phyloP scores from a whole-genome alignment of 2,113 vertebrate genomes.

The Cyphomyrus plagiostoma region DNA sequence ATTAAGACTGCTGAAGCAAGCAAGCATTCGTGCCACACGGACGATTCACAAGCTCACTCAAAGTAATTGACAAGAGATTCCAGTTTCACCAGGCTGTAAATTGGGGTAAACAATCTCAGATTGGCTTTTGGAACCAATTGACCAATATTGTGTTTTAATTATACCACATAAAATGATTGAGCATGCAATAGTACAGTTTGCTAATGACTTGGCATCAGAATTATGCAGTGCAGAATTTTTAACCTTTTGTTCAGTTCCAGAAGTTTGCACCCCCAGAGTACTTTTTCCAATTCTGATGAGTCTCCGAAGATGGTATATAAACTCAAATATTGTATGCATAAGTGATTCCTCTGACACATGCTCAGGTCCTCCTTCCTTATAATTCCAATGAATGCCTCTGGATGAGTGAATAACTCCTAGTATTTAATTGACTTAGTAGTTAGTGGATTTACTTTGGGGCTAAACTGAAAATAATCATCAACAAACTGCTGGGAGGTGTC shows the following conservation, averaged over 20 bases:
- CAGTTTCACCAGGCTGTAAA: neutral
- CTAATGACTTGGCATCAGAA: neutral
- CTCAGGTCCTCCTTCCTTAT: neutral
- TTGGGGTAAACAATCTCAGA: conserved; percentile 1
- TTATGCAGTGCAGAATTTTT: neutral
- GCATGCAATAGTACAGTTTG: neutral
- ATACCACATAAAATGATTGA: neutral
- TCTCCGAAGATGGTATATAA: neutral
- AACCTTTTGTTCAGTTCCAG: neutral
- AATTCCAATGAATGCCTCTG: neutral
- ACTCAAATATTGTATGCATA: neutral
- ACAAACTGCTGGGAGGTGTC: neutral
- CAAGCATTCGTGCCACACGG: neutral
- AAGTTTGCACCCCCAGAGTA: neutral
- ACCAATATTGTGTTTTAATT: neutral
- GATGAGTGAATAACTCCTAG: neutral
- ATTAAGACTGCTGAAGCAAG: neutral
- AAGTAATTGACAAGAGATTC: conserved; percentile 1
- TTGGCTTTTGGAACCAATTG: conserved; percentile 8
- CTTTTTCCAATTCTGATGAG: neutral
- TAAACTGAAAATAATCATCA: neutral
- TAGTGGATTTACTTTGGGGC: neutral
- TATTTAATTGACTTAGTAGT: neutral
- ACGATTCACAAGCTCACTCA: neutral
- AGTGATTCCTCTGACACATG: neutral